Evolutionary conservation across 1,140 invertebrate genomes (phyloP).

Genomic region (Temnothorax nylanderi): DNA sequence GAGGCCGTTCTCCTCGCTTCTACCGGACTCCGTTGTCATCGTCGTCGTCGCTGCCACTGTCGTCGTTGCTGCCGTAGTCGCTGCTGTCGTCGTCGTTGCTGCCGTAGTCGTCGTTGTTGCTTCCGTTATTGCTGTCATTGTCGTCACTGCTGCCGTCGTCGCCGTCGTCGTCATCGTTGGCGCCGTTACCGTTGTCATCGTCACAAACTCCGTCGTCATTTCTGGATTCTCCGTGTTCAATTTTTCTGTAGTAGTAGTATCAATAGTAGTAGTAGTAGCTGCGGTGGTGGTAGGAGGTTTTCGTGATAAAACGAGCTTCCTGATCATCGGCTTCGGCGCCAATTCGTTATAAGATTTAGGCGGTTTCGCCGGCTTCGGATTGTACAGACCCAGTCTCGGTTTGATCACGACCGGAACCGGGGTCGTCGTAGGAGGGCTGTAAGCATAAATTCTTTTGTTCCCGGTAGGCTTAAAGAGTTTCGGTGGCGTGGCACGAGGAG

Average conservation of each 20-base stretch:
- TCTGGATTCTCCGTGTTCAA: conserved; percentile 41
- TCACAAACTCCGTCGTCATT: conserved; percentile 18
- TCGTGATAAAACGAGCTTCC: conserved; percentile 76
- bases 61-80: neutral
- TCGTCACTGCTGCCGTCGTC: neutral
- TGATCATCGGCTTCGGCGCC: conserved; percentile 81
- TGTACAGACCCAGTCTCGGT: conserved; percentile 73
- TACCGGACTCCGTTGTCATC: conserved; percentile 1
- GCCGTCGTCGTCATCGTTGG: neutral
- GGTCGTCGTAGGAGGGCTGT: conserved; percentile 80
- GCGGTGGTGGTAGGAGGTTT: conserved; percentile 51
- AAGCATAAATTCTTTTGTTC: conserved; percentile 80
- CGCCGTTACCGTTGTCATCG: neutral
- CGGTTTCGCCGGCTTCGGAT: conserved; percentile 82
- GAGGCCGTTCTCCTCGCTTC: conserved; percentile 63
- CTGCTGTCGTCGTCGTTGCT: neutral
- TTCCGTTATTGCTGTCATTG: neutral
- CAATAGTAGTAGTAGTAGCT: conserved; percentile 24
- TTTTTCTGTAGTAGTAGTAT: conserved; percentile 14
- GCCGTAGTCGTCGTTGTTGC: neutral
- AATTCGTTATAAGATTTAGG: conserved; percentile 80
- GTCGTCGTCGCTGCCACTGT: neutral
- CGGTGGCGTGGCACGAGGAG: conserved; percentile 64
- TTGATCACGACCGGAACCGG: conserved; percentile 82
- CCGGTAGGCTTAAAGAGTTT: conserved; percentile 81